Percentiles rank a stretch among this genome's conserved stretches.
Evolutionary conservation across 2,113 vertebrate genomes (phyloP).

Genomic region (Melozone crissalis): DNA sequence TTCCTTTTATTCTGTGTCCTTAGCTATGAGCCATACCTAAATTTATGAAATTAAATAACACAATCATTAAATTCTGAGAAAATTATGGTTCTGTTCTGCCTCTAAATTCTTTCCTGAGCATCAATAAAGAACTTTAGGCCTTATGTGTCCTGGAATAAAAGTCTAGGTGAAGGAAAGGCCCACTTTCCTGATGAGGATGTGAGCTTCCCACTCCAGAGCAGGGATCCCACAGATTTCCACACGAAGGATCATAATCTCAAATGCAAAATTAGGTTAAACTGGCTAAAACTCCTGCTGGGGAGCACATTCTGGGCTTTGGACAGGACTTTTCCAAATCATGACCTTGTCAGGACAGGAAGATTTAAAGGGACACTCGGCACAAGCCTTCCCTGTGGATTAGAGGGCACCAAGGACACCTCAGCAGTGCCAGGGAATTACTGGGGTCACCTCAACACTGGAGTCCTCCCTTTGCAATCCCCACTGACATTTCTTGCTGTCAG

Average conservation of each 20-base stretch:
- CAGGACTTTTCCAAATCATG: background rate
- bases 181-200: background rate
- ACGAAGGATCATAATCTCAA: rapidly evolving
- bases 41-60: background rate
- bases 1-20: background rate
- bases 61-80: background rate
- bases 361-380: background rate
- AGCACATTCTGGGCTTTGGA: background rate
- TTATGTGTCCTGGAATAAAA: background rate
- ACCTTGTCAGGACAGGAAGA: background rate
- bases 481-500: rapidly evolving
- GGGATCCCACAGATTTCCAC: background rate
- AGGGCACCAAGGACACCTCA: background rate
- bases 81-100: background rate
- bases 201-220: background rate
- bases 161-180: background rate
- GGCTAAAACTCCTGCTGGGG: background rate
- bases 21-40: background rate
- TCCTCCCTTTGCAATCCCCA: background rate
- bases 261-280: rapidly evolving
- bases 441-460: background rate
- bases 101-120: background rate
- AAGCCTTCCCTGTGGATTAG: rapidly evolving
- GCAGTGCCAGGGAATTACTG: background rate
- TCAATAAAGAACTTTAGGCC: background rate